A percentile compares a stretch with the other conserved stretches of the same genome.
These are phyloP conservation scores for Euphonia xanthogaster DNA, from an alignment of 2,797 vertebrate species.

Conservation along the genomic window DNA sequence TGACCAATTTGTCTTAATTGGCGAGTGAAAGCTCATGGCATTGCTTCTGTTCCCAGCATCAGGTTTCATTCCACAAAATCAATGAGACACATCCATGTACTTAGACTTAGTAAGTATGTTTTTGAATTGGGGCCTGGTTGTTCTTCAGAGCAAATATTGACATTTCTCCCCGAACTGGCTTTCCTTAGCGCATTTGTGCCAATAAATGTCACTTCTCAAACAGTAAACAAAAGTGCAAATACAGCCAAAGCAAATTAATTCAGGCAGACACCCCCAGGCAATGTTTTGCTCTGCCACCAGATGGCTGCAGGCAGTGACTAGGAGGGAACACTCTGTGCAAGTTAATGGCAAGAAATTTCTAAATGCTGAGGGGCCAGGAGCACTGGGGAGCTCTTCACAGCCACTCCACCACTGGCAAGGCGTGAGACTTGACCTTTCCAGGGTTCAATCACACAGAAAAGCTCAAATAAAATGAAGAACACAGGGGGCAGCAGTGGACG, in stretches of 20 bases:
- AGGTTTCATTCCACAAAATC: constrained; percentile 36
- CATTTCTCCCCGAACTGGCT: not conserved
- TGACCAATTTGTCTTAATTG: constrained; percentile 21
- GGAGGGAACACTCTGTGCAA: not conserved
- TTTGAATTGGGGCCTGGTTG: not conserved
- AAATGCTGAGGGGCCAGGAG: not conserved
- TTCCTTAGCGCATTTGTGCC: not conserved
- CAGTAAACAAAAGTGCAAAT: not conserved
- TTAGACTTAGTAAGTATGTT: not conserved
- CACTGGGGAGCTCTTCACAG: not conserved
- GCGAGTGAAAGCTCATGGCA: not conserved
- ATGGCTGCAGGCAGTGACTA: not conserved
- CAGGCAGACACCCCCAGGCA: not conserved
- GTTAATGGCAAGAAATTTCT: not conserved
- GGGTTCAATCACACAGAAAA: not conserved
- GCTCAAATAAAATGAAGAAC: not conserved
- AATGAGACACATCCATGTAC: constrained; percentile 5
- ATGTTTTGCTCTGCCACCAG: not conserved
- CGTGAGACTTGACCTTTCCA: not conserved
- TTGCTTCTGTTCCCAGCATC: constrained; percentile 29
- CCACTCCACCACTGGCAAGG: not conserved
- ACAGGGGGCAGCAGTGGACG: not conserved
- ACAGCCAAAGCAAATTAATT: not conserved
- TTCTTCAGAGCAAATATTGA: constrained; percentile 51
- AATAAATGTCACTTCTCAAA: constrained; percentile 28